Percentiles rank a stretch among this genome's conserved stretches.
phyloP scores from a whole-genome alignment of 2,797 vertebrate species.

The Pantherophis vulpinus region DNA sequence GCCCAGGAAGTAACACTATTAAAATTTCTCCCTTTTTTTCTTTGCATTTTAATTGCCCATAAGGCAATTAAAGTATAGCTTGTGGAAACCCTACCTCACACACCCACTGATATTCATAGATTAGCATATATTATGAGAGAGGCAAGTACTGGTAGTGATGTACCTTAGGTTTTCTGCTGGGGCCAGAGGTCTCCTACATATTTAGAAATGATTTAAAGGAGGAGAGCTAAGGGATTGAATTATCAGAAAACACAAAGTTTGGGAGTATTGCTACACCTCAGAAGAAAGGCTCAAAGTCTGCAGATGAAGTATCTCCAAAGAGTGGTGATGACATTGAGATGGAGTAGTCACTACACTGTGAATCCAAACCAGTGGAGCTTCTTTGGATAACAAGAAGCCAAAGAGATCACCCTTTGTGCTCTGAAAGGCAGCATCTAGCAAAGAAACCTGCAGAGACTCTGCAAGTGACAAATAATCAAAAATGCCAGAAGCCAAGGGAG shows the following conservation, averaged over 20 bases:
- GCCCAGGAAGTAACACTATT: not conserved
- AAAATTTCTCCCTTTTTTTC: not conserved
- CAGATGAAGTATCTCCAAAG: not conserved
- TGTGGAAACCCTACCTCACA: not conserved
- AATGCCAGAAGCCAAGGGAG: not conserved
- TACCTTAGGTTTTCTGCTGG: not conserved
- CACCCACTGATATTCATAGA: not conserved
- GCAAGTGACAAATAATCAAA: not conserved
- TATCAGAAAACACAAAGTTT: not conserved
- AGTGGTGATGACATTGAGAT: not conserved
- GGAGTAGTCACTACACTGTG: not conserved
- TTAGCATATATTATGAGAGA: not conserved
- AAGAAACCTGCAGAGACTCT: not conserved
- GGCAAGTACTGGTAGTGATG: not conserved
- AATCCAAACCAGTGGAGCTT: not conserved
- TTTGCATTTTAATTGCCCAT: not conserved
- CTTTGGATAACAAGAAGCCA: not conserved
- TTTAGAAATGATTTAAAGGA: not conserved
- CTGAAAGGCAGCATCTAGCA: not conserved
- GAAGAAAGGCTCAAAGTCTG: not conserved
- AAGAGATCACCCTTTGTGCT: not conserved
- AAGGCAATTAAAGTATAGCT: not conserved
- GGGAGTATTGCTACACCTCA: not conserved
- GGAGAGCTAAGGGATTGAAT: not conserved
- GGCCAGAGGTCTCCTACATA: not conserved